These are phyloP conservation scores for Accipiter cooperii DNA, from an alignment of 2,113 vertebrate genomes.

Conservation along the genomic window DNA sequence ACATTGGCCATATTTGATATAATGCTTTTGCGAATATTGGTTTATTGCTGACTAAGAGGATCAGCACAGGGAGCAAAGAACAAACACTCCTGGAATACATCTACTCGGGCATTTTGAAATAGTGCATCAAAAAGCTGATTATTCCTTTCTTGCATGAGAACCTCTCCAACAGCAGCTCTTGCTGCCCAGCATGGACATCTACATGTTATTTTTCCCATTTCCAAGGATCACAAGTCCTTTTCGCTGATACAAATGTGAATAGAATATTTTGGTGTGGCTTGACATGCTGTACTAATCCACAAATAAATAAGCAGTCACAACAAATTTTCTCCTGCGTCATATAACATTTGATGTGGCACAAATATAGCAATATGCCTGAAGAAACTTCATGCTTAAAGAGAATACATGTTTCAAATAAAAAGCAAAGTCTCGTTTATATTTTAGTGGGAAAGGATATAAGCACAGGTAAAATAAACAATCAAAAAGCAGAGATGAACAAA, in stretches of 20 bases:
- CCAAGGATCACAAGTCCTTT: neutral
- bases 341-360: conserved; percentile 51
- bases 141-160: neutral
- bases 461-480: conserved; percentile 57
- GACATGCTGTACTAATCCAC: neutral
- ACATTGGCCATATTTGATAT: neutral
- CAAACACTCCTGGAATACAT: neutral
- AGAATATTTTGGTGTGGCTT: conserved; percentile 19
- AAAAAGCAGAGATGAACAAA: conserved; percentile 27
- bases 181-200: neutral
- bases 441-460: neutral
- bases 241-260: neutral
- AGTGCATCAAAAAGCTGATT: neutral
- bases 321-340: conserved; percentile 10
- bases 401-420: conserved; percentile 57
- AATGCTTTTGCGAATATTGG: neutral
- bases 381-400: conserved; percentile 43
- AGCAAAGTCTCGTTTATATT: neutral
- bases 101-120: neutral
- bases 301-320: conserved; percentile 41
- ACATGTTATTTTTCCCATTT: neutral
- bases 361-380: conserved; percentile 54
- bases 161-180: neutral
- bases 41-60: neutral
- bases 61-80: neutral